phyloP scores from a whole-genome alignment of 2,797 vertebrate species.

The Chelidonichthys spinosus region DNA sequence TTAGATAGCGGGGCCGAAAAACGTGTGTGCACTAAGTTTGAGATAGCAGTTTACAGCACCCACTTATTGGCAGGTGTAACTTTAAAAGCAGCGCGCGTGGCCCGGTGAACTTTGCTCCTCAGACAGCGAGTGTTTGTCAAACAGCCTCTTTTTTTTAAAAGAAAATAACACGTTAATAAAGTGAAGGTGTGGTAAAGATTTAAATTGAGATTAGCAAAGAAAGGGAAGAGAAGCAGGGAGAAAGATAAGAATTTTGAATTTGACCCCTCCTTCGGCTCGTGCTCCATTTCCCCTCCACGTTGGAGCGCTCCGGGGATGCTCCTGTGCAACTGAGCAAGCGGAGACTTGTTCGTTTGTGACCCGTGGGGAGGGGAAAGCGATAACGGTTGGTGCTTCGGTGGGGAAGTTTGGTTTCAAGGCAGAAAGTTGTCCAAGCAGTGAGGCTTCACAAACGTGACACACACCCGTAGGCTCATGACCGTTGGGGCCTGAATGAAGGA shows the following conservation, averaged over 20 bases:
- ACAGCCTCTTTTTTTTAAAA: neutral
- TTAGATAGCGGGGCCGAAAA: slow-evolving; percentile 78
- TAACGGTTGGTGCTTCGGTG: slow-evolving; percentile 16
- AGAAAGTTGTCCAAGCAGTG: slow-evolving; percentile 37
- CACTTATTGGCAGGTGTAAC: slow-evolving; percentile 61
- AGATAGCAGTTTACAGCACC: slow-evolving; percentile 64
- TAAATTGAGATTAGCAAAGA: neutral
- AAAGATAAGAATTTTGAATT: slow-evolving; percentile 2
- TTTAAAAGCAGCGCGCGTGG: slow-evolving; percentile 35
- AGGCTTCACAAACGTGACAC: slow-evolving; percentile 60
- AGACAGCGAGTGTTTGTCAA: slow-evolving; percentile 10
- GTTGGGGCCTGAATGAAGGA: neutral
- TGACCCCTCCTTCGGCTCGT: slow-evolving; percentile 6
- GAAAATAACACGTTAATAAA: slow-evolving; percentile 21
- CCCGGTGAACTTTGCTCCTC: slow-evolving; percentile 67
- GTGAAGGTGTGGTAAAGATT: neutral
- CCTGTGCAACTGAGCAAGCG: slow-evolving; percentile 30
- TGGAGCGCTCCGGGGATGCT: slow-evolving; percentile 34
- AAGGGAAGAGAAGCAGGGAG: neutral
- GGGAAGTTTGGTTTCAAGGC: slow-evolving; percentile 35
- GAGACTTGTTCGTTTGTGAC: slow-evolving; percentile 58
- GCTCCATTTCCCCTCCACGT: slow-evolving; percentile 36
- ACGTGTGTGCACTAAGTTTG: slow-evolving; percentile 42
- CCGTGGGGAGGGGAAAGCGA: slow-evolving; percentile 26
- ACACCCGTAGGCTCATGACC: slow-evolving; percentile 29